These are phyloP conservation scores for Amia ocellicauda DNA, from an alignment of 2,113 vertebrate species.

Conservation along the genomic window DNA sequence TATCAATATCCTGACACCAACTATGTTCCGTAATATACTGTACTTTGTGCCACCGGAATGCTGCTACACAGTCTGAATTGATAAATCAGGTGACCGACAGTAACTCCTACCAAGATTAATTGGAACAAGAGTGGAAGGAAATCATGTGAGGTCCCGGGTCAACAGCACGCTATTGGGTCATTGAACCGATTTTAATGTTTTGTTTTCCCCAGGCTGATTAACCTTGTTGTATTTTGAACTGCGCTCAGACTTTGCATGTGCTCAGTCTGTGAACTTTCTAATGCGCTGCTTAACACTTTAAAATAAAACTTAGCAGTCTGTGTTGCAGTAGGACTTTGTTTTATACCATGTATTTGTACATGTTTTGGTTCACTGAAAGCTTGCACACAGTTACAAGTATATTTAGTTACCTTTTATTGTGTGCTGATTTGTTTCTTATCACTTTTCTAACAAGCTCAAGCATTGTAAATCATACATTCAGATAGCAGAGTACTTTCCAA, in stretches of 20 bases:
- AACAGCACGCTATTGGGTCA: neutral
- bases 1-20: neutral
- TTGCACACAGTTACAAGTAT: neutral
- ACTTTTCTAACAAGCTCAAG: too few relatives aligned
- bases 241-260: neutral
- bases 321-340: too few relatives aligned
- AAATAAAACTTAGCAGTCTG: neutral
- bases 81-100: neutral
- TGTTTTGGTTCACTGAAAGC: neutral
- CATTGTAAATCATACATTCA: too few relatives aligned
- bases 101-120: neutral
- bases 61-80: neutral
- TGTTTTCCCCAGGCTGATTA: neutral
- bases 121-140: neutral
- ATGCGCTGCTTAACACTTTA: conserved; percentile 5
- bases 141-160: conserved; percentile 8
- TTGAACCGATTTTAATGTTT: neutral
- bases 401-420: too few relatives aligned
- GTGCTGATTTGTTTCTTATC: too few relatives aligned
- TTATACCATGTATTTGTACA: neutral
- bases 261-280: neutral
- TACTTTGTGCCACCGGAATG: neutral
- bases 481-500: too few relatives aligned
- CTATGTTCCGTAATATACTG: neutral
- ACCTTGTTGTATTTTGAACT: conserved; percentile 12